A percentile compares a stretch with the other conserved stretches of the same genome.
phyloP scores from a whole-genome alignment of 2,797 vertebrate species.

The Crenuchus spilurus region DNA sequence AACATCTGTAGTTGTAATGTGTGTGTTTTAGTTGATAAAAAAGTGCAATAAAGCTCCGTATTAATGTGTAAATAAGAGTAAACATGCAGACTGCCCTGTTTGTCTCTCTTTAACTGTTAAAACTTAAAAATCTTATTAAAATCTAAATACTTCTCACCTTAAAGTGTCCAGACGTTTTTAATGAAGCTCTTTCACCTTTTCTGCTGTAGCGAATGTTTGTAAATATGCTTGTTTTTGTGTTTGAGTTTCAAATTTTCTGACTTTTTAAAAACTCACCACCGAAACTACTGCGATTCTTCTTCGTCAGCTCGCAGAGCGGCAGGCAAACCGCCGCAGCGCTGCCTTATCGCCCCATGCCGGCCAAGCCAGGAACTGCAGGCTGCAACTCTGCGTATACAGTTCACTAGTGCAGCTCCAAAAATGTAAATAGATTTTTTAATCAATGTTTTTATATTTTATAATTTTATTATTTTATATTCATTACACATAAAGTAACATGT shows the following conservation, averaged over 20 bases:
- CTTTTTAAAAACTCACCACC: conserved; percentile 12
- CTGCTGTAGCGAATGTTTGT: not conserved
- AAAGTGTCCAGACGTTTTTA: not conserved
- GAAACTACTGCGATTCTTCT: conserved; percentile 12
- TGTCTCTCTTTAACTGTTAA: not conserved
- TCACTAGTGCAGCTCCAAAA: too few species aligned
- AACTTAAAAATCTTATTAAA: not conserved
- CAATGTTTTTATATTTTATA: too few species aligned
- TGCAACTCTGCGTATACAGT: not conserved
- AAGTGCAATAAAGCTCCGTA: too few species aligned
- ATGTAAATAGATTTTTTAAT: too few species aligned
- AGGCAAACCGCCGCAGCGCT: not conserved
- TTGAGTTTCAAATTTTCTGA: not conserved
- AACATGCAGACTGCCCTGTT: not conserved
- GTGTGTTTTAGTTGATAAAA: too few species aligned
- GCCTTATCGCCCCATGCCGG: not conserved
- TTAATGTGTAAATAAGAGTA: too few species aligned
- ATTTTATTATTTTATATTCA: too few species aligned
- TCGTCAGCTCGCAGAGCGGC: not conserved
- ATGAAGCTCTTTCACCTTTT: not conserved
- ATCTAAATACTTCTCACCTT: not conserved
- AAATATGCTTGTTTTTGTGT: not conserved
- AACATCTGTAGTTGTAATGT: too few species aligned
- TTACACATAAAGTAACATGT: too few species aligned
- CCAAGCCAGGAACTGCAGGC: not conserved